Evolutionary conservation across 2,113 vertebrate species (phyloP).

Genomic region (Neogobius melanostomus): DNA sequence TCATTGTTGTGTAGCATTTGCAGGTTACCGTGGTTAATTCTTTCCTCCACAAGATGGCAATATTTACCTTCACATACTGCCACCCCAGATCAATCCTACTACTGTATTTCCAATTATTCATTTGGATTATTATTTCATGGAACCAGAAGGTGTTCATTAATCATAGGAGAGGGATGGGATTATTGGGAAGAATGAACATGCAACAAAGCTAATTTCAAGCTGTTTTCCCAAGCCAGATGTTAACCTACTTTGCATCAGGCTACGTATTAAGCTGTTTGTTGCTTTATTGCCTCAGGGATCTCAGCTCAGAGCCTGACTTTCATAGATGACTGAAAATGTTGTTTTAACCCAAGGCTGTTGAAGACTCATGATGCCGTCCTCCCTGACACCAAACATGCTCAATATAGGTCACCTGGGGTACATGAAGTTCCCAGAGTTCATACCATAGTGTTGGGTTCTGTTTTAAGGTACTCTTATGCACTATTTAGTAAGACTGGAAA

Average conservation of each 20-base stretch:
- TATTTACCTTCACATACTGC: constrained; percentile 14
- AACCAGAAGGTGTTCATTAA: constrained; percentile 8
- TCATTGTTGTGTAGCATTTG: neutral
- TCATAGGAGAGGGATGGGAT: neutral
- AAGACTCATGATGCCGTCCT: constrained; percentile 11
- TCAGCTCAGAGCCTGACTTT: constrained; percentile 26
- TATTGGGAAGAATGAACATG: neutral
- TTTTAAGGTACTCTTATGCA: no score
- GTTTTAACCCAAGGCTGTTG: constrained; percentile 19
- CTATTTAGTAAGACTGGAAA: no score
- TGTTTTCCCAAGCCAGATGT: neutral
- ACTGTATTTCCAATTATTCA: neutral
- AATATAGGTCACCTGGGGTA: constrained; percentile 17
- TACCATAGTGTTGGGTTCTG: no score
- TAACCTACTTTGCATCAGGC: constrained; percentile 12
- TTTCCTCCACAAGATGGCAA: constrained; percentile 52
- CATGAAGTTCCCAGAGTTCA: neutral
- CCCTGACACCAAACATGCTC: constrained; percentile 29
- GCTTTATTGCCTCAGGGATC: constrained; percentile 15
- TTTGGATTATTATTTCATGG: neutral
- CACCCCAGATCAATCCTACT: neutral
- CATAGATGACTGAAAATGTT: constrained; percentile 23
- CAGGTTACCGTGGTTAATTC: neutral
- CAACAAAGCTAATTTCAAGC: neutral
- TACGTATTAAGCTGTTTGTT: constrained; percentile 17